These are phyloP conservation scores for Turritopsis rubra DNA, from an alignment of 30 jellyfish, hydroid and myxozoan species.

Conservation along the genomic window DNA sequence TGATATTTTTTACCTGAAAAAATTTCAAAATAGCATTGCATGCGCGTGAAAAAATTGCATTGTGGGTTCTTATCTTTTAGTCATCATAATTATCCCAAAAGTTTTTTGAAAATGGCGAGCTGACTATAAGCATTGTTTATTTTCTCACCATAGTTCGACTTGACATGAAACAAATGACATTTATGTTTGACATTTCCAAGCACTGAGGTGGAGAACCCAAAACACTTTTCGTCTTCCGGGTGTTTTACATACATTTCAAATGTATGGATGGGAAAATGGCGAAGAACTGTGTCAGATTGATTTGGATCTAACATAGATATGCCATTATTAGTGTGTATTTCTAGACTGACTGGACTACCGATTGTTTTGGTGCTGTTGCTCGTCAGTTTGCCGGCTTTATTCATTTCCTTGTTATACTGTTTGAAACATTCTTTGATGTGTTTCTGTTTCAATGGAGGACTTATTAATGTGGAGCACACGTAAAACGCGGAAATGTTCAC, in stretches of 20 bases:
- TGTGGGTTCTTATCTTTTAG: too few species aligned
- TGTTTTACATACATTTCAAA: conserved; percentile 47
- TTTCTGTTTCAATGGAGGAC: conserved; percentile 78
- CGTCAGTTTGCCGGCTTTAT: conserved; percentile 40
- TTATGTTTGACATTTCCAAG: conserved; percentile 38
- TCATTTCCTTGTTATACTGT: conserved; percentile 72
- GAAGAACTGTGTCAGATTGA: conserved; percentile 44
- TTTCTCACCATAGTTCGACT: background rate
- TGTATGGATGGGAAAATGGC: conserved; percentile 64
- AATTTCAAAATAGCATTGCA: too few species aligned
- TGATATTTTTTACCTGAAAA: too few species aligned
- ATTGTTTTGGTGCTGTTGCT: conserved; percentile 25
- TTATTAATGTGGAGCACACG: conserved; percentile 83
- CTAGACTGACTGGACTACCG: conserved; percentile 50
- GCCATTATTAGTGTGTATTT: conserved; percentile 47
- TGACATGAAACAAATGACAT: conserved; percentile 63
- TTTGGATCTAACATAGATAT: conserved; percentile 63
- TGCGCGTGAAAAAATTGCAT: too few species aligned
- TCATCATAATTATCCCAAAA: too few species aligned
- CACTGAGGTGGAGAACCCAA: conserved; percentile 74
- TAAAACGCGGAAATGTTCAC: conserved; percentile 42
- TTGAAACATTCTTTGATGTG: conserved; percentile 74
- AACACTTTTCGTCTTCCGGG: conserved; percentile 88
- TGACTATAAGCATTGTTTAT: background rate
- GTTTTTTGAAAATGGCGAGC: background rate